These are phyloP conservation scores for human DNA, from an alignment of 2,113 vertebrate species.

Conservation along the genomic window GRCh38 chr1:159167001-159167500, in stretches of 20 bases:
- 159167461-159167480: not conserved
- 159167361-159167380: not conserved
- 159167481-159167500: not conserved
- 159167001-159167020: not conserved
- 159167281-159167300: slow-evolving; percentile 32
- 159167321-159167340: not conserved
- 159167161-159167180: not conserved
- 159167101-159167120: slow-evolving; percentile 51
- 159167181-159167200: not conserved
- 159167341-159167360: not conserved
- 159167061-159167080: not conserved
- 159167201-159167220: slow-evolving; percentile 7
- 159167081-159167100: not conserved
- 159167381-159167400: not conserved
- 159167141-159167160: not conserved
- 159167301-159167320: not conserved
- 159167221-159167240: slow-evolving; percentile 13
- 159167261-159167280: slow-evolving; percentile 43
- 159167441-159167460: not conserved
- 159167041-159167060: slow-evolving; percentile 5
- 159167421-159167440: not conserved
- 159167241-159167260: slow-evolving; percentile 28
- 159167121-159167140: slow-evolving; percentile 21
- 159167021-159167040: not conserved
- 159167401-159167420: not conserved